These are phyloP conservation scores for Andrena haemorrhoa DNA, from an alignment of 2,888 invertebrate genomes.

Conservation along the genomic window DNA sequence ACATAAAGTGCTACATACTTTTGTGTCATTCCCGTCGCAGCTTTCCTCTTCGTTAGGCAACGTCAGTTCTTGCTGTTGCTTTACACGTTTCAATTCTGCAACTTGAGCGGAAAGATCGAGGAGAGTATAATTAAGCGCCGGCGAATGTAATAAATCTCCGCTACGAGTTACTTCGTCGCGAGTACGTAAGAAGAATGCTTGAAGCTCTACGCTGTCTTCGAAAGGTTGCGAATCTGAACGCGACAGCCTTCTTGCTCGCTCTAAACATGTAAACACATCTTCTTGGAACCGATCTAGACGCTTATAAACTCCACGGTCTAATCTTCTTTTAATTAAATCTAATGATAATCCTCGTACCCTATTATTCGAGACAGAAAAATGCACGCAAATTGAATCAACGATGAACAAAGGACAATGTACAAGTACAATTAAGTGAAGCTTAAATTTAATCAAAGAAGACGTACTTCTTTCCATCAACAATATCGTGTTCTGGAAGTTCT, in stretches of 20 bases:
- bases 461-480: conserved; percentile 88
- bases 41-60: conserved; percentile 91
- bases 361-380: conserved; percentile 49
- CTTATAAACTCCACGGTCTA: conserved; percentile 96
- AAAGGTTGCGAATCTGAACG: conserved; percentile 97
- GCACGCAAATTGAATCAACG: not conserved
- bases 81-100: conserved; percentile 91
- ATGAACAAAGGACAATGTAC: conserved; percentile 22
- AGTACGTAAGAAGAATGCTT: conserved; percentile 94
- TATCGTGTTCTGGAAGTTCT: conserved; percentile 95
- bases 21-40: conserved; percentile 82
- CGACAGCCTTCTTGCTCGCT: conserved; percentile 94
- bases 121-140: conserved; percentile 93
- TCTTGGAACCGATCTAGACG: conserved; percentile 98
- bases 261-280: conserved; percentile 97
- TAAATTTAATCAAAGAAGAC: conserved; percentile 57
- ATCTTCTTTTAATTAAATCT: conserved; percentile 96
- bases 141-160: conserved; percentile 92
- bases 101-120: conserved; percentile 91
- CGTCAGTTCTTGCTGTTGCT: conserved; percentile 89
- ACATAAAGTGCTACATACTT: conserved; percentile 70
- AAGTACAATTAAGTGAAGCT: conserved; percentile 12
- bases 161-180: conserved; percentile 91
- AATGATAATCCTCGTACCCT: conserved; percentile 94
- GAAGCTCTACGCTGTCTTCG: conserved; percentile 97